Evolutionary conservation across 2,797 vertebrate species (phyloP), one percentile per base, ranked within the genome.

Genomic region (Intellagama lesueurii): DNA sequence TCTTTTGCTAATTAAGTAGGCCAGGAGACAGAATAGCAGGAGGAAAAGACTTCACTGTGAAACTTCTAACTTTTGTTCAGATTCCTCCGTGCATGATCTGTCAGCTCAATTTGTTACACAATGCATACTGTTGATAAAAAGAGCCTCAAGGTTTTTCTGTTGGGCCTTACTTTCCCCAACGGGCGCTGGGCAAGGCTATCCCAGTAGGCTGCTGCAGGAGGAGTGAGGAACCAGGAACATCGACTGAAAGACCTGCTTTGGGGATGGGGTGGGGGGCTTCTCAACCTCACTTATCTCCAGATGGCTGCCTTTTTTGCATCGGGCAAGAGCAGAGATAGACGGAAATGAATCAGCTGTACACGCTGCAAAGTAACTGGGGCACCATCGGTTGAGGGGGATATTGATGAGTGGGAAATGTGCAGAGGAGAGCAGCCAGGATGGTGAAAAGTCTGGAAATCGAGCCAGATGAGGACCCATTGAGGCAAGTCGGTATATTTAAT

Each of bases 1-100:
- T 79, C 32, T 84, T 91, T 90, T 91, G 73, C 40, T 94, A 94
- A 90, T 94, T 96, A 85, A 60, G 5, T 83, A 90, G 40, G 56
- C 68, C 88, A 83, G 7, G 44, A 94, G 32, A 86, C 32, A 93
- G 91, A 72, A 92, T 91, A 87, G 90, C 47, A 91, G 85, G 26
- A 70, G 84, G 73, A 88, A 75, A 91, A 87, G 78, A 83, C 5
- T 92, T 81, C 64, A 84, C 80, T 49, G 69, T 86, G 72, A 92
- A 90, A 91, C 70, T 90, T 88, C 89, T 68, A 44, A n/a, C 52
- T 76, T 83, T 85, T 90, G 60, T 90, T 56, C 26, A 91, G 85
- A 69, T 56, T 68, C 75, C 77, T 68, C 44, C 19, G 19, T 17
- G 19, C 60, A 64, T 64, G 12, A 64, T 64, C 19, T 64, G 60